Evolutionary conservation across 2,888 invertebrate species (phyloP).

Genomic region (Branchellion lobata): DNA sequence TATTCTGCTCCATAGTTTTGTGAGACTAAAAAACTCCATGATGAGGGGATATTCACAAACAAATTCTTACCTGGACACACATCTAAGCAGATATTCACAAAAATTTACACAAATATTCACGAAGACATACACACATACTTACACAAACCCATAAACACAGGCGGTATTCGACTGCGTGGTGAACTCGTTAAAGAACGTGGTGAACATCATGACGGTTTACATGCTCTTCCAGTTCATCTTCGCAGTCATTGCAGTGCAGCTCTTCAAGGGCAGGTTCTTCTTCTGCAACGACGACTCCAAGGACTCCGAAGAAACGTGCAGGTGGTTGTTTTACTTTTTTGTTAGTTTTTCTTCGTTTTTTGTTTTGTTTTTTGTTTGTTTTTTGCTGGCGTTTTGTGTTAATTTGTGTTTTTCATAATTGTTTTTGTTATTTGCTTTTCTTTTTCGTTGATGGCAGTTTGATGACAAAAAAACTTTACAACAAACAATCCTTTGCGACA

Average conservation of each 20-base stretch:
- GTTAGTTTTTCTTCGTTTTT: background rate
- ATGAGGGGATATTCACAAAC: background rate
- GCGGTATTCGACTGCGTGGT: slow-evolving; percentile 99
- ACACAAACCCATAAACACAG: slow-evolving; percentile 63
- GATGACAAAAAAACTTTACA: too few species aligned
- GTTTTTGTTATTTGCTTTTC: too few species aligned
- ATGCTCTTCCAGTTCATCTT: slow-evolving; percentile 97
- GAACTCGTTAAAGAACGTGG: slow-evolving; percentile 99
- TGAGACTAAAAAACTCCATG: too few species aligned
- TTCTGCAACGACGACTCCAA: slow-evolving; percentile 97
- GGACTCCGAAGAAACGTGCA: slow-evolving; percentile 87
- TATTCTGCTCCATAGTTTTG: too few species aligned
- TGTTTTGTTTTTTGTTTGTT: background rate
- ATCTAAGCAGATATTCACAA: too few species aligned
- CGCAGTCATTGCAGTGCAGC: slow-evolving; percentile 99
- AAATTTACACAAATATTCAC: background rate
- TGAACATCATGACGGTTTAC: slow-evolving; percentile 99
- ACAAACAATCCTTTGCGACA: too few species aligned
- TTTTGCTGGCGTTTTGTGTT: background rate
- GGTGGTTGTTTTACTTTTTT: slow-evolving; percentile 70
- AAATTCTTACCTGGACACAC: too few species aligned
- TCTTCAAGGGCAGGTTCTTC: slow-evolving; percentile 99
- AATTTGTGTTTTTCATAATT: background rate
- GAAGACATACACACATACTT: slow-evolving; percentile 39
- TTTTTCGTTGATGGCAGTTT: too few species aligned